Base-by-base conservation (phyloP, 53 echinoderm and acorn worm genomes). In the Glandiceps talaboti region DNA sequence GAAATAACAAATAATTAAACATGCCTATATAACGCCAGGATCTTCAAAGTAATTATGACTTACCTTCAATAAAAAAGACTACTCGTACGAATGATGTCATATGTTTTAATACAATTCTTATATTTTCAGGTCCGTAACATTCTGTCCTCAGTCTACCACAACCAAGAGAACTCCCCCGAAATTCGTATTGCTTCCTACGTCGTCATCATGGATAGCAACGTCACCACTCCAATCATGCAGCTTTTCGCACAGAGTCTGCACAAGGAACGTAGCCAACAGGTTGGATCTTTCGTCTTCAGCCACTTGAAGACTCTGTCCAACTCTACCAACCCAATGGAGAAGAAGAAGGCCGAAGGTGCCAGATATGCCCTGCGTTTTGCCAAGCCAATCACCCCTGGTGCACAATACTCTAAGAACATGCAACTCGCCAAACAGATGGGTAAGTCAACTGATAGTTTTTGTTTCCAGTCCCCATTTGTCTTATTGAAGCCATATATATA, bases 171-270 rank as follows among this genome's bases (percentile, higher is more conserved):
- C 32, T 64, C 82, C 77, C 83, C 84, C 72, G 91, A 94, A 81
- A 78, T 92, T 28, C 91, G 94, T 20, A 92, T 92, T 30, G 94
- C 91, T 29, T 87, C 91, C 28, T 92, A 80, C 76, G 87, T 87
- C 33, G 76, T 94, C 75, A 29, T 84, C 74, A 94, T 94, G 94
- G 94, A 94, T 28, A 32, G 86, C 25, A 74, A 88, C 30, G 89
- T 91, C 10, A 29, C 76, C 33, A 31, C 64, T 1, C 33, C 80
- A 32, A 30, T 82, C 73, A 77, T 94, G 76, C 81, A 83, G 80
- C 79, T 82, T 32, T 33, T 94, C 28, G 85, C 85, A 14, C 73
- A 74, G 14, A 45, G 73, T 73, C 82, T 94, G 73, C 74, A 84
- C 33, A 77, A 82, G 10, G 94, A 94, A 76, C 85, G 75, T 33